Evolutionary conservation across 2,888 invertebrate species (phyloP), one percentile per base, ranked within the genome.

Genomic region (Ichneumoninae sp.): DNA sequence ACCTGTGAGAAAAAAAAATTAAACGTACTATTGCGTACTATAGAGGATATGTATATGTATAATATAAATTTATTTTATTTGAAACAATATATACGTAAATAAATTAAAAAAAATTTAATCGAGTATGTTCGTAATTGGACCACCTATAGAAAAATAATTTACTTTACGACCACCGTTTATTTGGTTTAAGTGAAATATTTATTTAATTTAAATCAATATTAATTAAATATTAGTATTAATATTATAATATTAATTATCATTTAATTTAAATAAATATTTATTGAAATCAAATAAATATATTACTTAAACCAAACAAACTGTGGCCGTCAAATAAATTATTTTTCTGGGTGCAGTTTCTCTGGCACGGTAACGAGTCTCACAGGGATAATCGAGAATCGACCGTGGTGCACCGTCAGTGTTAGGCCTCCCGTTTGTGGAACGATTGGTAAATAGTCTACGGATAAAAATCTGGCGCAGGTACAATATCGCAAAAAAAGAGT

Each of bases 381-480:
- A 50, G 62, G 66, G 16, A 69, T 62, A 70, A 70, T 76, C 69
- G 70, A 76, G 6, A 70, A 70, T 76, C 69, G 70, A 76, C 16
- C 52, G 44, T 52, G 54, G 22, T 69, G 36, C 69, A 47, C 52
- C 62, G 60, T 80, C 44, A n/a, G 50, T 54, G 22, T 36, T 19
- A 54, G 33, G 47, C 40, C 36, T 60, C 66, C 57, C 57, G 50
- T 65, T 77, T 69, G n/a, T 44, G 52, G 30, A 30, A 16, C 60
- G 16, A 52, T 62, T 19, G 69, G 44, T 54, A 52, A 44, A 74
- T 62, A 50, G 22, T 47, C 19, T 16, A 13, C n/a, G 6, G 65
- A 78, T 60, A 77, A 77, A 70, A 65, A 62, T 16, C n/a, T 60
- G 40, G 68, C 77, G 40, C 60, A 68, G 22, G 13, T 40, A 54